Evolutionary conservation across 2,113 vertebrate genomes (phyloP).

Genomic region (human (Homo sapiens)): DNA sequence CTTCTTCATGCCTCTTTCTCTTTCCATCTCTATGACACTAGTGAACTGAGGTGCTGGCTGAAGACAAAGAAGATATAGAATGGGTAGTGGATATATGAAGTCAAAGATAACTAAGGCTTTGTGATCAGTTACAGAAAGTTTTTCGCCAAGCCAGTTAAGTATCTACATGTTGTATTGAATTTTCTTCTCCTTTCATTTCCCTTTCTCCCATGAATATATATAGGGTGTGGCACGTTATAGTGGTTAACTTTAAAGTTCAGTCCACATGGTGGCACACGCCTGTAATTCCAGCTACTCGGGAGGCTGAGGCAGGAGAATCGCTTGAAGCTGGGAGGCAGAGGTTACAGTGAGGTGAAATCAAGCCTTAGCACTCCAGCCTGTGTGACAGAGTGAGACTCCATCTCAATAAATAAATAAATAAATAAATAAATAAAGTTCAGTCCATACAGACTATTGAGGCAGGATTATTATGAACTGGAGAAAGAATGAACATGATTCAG

Average conservation of each 20-base stretch:
- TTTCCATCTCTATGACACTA: background rate
- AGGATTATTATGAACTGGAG: background rate
- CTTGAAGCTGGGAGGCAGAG: no score
- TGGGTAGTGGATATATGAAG: background rate
- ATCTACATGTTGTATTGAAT: background rate
- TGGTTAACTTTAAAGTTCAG: slow-evolving; percentile 20
- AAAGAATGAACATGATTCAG: background rate
- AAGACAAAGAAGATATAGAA: background rate
- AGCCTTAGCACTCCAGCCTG: no score
- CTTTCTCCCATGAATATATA: background rate
- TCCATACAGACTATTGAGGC: background rate
- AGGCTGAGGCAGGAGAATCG: no score
- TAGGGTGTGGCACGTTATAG: background rate
- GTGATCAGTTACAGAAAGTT: background rate
- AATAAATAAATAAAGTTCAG: background rate
- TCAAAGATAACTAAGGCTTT: slow-evolving; percentile 1
- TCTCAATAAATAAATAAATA: no score
- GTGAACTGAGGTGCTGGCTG: background rate
- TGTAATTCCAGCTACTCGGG: no score
- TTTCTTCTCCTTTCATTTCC: background rate
- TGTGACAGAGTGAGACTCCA: no score
- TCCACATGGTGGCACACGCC: no score
- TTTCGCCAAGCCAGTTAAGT: background rate
- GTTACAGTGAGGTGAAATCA: no score
- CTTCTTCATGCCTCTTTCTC: background rate